Base-by-base conservation (phyloP, 2,888 invertebrate genomes). In the Caenorhabditis afra region DNA sequence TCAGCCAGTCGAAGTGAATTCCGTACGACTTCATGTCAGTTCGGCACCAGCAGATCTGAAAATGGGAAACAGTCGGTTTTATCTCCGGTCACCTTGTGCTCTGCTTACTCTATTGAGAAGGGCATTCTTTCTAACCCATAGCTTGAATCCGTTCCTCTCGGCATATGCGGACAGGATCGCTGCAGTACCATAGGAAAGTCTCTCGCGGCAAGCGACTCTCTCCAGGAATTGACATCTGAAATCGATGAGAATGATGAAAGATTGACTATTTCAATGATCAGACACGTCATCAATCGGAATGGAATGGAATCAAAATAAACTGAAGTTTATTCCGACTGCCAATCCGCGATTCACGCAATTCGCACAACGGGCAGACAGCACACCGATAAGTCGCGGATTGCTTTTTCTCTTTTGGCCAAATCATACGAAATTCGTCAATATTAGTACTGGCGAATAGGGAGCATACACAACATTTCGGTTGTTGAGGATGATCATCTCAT, bases 171-270 rank as follows among this genome's bases (percentile, higher is more conserved):
- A 94, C 50, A 95, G 91, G 14, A 95, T 91, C 49, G 95, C 91
- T 16, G 94, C 92, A 0, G 95, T 95, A 0, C 94, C 92, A 1
- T 95, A 94, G 4, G 95, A 95, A 71, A 95, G 92, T 86, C 94
- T 92, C 90, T 95, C 95, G 8, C 94, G 93, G 12, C 91, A 86
- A 11, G 68, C 73, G 3, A 85, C 44, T 12, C 70, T 39, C 35
- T 76, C 61, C 57, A 84, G 67, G 8, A 49, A 23, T 1, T 20
- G 39, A 41, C 84, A 84, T 66, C 84, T 84, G 71, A 62, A 83
- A 75, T 22, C 37, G n/a, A n/a, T n/a, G n/a, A 29, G 7, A 29
- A 29, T 29, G 29, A 3, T 3, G 7, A 29, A 7, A 3, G 29
- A 29, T 29, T 3, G 7, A 29, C 7, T 29, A 23, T 14, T 12